phyloP scores from a whole-genome alignment of 2,888 invertebrate genomes.

The Drosophila testacea region DNA sequence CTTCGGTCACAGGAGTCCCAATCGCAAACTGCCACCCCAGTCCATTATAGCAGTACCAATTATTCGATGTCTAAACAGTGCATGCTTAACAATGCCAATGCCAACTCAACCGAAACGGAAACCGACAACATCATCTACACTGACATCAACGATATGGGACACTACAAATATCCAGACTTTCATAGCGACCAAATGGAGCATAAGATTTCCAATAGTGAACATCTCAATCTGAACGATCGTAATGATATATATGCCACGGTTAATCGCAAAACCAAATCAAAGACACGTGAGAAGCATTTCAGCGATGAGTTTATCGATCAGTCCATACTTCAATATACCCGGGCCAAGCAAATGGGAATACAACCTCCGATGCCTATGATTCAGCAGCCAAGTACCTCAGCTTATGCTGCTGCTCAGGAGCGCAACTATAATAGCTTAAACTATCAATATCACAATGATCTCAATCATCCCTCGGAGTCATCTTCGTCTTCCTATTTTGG shows the following conservation, averaged over 20 bases:
- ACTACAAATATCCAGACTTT: constrained; percentile 83
- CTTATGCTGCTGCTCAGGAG: constrained; percentile 71
- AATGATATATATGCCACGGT: constrained; percentile 85
- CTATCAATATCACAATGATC: constrained; percentile 83
- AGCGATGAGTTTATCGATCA: constrained; percentile 85
- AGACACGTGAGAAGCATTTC: constrained; percentile 83
- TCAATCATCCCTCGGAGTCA: constrained; percentile 84
- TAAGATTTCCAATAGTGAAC: constrained; percentile 83
- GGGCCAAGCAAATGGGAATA: constrained; percentile 80
- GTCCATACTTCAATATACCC: constrained; percentile 82
- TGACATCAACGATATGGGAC: constrained; percentile 85
- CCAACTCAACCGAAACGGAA: constrained; percentile 84
- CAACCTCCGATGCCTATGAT: constrained; percentile 52
- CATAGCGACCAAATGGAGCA: constrained; percentile 76
- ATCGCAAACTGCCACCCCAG: constrained; percentile 84
- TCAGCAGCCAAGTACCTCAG: constrained; percentile 63
- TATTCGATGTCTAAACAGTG: constrained; percentile 86
- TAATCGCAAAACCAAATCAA: constrained; percentile 85
- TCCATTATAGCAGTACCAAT: constrained; percentile 86
- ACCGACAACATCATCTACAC: constrained; percentile 85
- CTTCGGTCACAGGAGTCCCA: constrained; percentile 84
- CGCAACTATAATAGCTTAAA: constrained; percentile 71
- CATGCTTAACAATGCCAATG: constrained; percentile 84
- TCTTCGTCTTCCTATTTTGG: constrained; percentile 84
- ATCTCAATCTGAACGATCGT: constrained; percentile 82